Evolutionary conservation across 2,797 vertebrate genomes (phyloP), one percentile per base, ranked within the genome.

Genomic region (Tauraco hartlaubi): DNA sequence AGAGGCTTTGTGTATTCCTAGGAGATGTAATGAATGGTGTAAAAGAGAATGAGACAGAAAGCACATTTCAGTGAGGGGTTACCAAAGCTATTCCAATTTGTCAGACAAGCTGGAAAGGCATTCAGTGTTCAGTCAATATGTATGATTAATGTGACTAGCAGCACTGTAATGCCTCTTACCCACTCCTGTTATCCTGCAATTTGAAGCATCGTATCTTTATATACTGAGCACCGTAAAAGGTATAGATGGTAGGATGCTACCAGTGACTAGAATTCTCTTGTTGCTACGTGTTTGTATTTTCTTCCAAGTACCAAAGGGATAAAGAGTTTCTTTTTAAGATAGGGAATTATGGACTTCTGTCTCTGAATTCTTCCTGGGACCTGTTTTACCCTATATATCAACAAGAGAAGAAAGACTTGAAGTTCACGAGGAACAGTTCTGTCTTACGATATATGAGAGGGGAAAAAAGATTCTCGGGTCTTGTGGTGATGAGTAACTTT

Each of bases 111-210:
- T 89, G 88, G 14, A 55, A 72, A 78, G 75, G 74, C 63, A 11
- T 85, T 95, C 71, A 43, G 63, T 63, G 55, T 68, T 85, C 90
- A 71, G 43, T 95, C 93, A 84, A 93, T 97, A 66, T 16, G 25
- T 43, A 29, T 62, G 66, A 86, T 93, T 88, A 88, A 74, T 31
- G 74, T 77, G 49, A 71, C 48, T 74, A 84, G 83, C 80, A 88
- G 85, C 48, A 19, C 48, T 56, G 81, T 64, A 75, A 52, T 92
- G 74, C 48, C 41, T 71, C 55, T 85, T 51, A 89, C 15, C 61
- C 48, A 33, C 74, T 86, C 31, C 83, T 74, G 21, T 62, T 86
- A 17, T 3, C 88, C 73, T 85, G 67, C 75, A 64, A n/a, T 82
- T 72, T 92, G 49, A 79, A 91, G 72, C 44, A 28, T 35, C 5